These are phyloP conservation scores for Coelinius sp. DNA, from an alignment of 2,888 invertebrate genomes.

Conservation along the genomic window DNA sequence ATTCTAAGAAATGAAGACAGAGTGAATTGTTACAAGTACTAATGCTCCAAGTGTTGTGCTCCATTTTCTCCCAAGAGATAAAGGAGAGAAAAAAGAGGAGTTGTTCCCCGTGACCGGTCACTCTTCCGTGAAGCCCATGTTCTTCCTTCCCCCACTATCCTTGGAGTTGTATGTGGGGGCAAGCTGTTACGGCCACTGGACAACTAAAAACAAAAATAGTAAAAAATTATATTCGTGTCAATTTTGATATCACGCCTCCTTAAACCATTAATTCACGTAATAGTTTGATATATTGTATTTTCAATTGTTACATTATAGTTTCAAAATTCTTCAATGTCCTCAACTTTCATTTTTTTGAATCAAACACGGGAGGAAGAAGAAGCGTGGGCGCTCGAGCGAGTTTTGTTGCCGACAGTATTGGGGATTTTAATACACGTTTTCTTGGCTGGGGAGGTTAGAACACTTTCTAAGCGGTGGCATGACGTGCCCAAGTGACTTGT, in stretches of 20 bases:
- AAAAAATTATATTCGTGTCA: background rate
- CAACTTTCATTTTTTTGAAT: conserved; percentile 42
- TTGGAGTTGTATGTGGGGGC: background rate
- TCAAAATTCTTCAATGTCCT: background rate
- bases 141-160: conserved; percentile 11
- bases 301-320: background rate
- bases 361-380: conserved; percentile 34
- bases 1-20: background rate
- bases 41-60: conserved; percentile 4
- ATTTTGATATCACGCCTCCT: conserved; percentile 1
- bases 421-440: conserved; percentile 32
- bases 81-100: background rate
- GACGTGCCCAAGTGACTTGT: conserved; percentile 35
- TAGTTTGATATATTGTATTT: background rate
- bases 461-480: conserved; percentile 49
- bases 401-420: conserved; percentile 31
- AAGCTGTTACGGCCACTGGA: background rate
- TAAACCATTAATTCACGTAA: background rate
- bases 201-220: background rate
- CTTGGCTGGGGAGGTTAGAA: conserved; percentile 36
- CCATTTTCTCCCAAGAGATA: background rate
- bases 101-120: conserved; percentile 17
- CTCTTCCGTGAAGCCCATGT: conserved; percentile 29
- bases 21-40: background rate
- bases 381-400: conserved; percentile 49